Evolutionary conservation across 1,140 invertebrate genomes (phyloP), one percentile per base, ranked within the genome.

Genomic region (Formica exsecta): DNA sequence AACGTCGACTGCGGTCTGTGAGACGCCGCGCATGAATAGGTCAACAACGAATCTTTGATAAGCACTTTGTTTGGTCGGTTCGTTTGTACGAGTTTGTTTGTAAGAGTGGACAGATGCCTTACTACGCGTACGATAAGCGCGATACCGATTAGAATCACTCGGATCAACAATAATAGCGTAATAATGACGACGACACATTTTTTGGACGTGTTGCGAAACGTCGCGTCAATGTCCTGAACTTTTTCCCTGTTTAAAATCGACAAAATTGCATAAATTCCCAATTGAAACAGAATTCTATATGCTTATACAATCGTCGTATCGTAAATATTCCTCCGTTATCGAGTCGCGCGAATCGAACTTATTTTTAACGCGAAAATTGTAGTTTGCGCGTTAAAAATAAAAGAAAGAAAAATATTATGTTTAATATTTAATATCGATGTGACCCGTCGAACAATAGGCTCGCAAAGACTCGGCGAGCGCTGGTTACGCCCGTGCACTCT

Each of bases 21-120:
- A 79, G 13, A 8, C 7, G 8, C n/a, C 11, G 3, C 2, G 22
- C 29, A 66, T 29, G 25, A 32, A 41, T 2, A 11, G 2, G 57
- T 80, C 65, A 80, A 70, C 64, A 70, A 13, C n/a, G 9, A 22
- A 79, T 25, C 13, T 13, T 41, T 41, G 32, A 80, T 70, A 71
- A 81, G 19, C 11, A 3, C 19, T 48, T 32, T 32, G 32, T 32
- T 32, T 3, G 32, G 13, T 81, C 29, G 36, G 41, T 38, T 51
- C 54, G 25, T 71, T 57, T 57, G 22, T 41, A 44, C 9, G 32
- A 32, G 32, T 32, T 32, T 32, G 32, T 32, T 32, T 32, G 32
- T 32, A 59, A 13, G 22, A 6, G 22, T 9, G 11, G 8, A 5
- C n/a, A 36, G n/a, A n/a, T 19, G 19, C 36, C 71, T 71, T 81